phyloP scores from a whole-genome alignment of 2,888 invertebrate genomes.

The Drosophila algonquin region DNA sequence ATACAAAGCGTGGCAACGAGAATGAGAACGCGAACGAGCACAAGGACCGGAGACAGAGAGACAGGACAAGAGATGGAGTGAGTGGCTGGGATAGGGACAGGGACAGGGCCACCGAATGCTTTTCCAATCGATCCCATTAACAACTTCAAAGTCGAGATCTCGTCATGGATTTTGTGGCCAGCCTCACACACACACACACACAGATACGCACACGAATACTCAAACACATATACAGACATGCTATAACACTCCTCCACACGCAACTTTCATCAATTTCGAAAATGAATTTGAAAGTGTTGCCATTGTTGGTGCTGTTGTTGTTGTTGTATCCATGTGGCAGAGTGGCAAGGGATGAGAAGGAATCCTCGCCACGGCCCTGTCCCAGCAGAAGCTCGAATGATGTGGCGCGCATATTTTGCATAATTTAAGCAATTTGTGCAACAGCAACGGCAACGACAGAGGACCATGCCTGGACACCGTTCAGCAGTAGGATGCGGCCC shows the following conservation, averaged over 20 bases:
- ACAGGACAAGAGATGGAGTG: neutral
- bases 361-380: neutral
- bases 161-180: conserved; percentile 47
- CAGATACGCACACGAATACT: conserved; percentile 8
- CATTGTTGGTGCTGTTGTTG: conserved; percentile 38
- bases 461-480: conserved; percentile 14
- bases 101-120: neutral
- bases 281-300: conserved; percentile 77
- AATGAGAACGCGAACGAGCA: conserved; percentile 7
- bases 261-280: conserved; percentile 75
- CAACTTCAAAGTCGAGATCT: conserved; percentile 65
- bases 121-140: conserved; percentile 68
- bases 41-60: neutral
- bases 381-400: conserved; percentile 48
- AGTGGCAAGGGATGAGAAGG: conserved; percentile 16
- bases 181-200: conserved; percentile 1
- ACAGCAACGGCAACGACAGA: conserved; percentile 46
- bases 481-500: neutral
- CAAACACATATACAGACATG: neutral
- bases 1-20: conserved; percentile 55
- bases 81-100: neutral
- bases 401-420: conserved; percentile 79
- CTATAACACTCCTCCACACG: conserved; percentile 37
- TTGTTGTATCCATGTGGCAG: conserved; percentile 29
- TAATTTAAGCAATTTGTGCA: conserved; percentile 81